Percentiles rank a stretch among this genome's conserved stretches.
Conservation (phyloP, 2,113 vertebrate species). For the cat (Felis catus) region DNA sequence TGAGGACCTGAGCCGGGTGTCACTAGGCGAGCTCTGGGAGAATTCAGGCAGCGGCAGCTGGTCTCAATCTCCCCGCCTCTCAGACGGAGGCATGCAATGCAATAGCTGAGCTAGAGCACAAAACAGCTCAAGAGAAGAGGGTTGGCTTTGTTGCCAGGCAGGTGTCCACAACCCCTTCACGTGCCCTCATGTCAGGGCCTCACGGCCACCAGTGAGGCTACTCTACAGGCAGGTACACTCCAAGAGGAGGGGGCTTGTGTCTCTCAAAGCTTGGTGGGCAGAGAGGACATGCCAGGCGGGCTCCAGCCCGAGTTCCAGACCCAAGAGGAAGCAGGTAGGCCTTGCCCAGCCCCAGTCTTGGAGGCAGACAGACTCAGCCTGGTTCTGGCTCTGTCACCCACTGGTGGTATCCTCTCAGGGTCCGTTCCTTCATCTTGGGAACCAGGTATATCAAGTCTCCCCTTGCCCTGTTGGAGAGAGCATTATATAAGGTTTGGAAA, state of each 20-base stretch:
- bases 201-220: fast-evolving
- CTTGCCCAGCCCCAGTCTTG: background rate
- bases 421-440: background rate
- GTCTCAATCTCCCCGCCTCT: background rate
- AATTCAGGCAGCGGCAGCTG: background rate
- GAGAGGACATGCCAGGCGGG: background rate
- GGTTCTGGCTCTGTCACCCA: background rate
- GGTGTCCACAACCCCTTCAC: background rate
- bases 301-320: background rate
- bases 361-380: background rate
- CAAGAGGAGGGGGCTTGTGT: background rate
- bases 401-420: background rate
- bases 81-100: background rate
- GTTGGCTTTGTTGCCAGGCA: background rate
- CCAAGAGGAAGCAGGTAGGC: background rate
- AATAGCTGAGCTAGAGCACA: background rate
- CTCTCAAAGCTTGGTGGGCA: background rate
- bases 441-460: background rate
- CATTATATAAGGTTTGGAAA: background rate
- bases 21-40: background rate
- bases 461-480: background rate
- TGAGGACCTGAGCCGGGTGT: background rate
- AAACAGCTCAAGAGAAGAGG: background rate
- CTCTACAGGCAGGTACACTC: background rate
- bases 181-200: background rate